Evolutionary conservation across 2,797 vertebrate genomes (phyloP), one percentile per base, ranked within the genome.

Genomic region (Pempheris klunzingeri): DNA sequence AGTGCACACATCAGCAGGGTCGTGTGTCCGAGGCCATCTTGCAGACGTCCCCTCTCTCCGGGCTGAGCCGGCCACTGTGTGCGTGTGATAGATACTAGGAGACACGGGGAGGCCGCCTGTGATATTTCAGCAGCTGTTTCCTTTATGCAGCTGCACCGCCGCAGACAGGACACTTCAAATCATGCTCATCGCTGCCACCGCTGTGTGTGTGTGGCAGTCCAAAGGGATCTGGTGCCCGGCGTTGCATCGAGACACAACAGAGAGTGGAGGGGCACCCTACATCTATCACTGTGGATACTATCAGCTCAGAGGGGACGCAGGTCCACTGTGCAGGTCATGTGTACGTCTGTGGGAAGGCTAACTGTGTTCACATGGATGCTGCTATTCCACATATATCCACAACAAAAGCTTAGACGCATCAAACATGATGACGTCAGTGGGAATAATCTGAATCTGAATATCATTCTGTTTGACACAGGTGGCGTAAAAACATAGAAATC

Each of bases 41-140:
- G 92, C 90, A 90, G 90, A 93, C 87, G 92, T 95, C 80, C 83
- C 59, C 77, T 61, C 78, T 87, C 85, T 80, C 65, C 32, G 5
- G 77, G 74, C 75, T 70, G 82, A 82, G 72, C 57, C 36, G 80
- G 78, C 80, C 78, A 28, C 73, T 87, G 89, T 86, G 81, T 75
- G 79, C 77, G 65, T 81, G 74, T 79, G 87, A 90, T 85, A 54
- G 89, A 92, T 92, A 76, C 77, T 2, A 77, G 87, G 88, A 87
- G 90, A 88, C 90, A 77, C 53, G 49, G 71, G 86, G 78, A 81
- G 88, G 71, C 22, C 20, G 89, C 30, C 81, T 85, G 88, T 88
- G 84, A 92, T 86, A 90, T 87, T 88, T 90, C 90, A 94, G 92
- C 94, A 95, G 92, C 91, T 94, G 93, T 92, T 95, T 94, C 85